phyloP scores from a whole-genome alignment of 2,797 vertebrate species.

The Picus viridis region DNA sequence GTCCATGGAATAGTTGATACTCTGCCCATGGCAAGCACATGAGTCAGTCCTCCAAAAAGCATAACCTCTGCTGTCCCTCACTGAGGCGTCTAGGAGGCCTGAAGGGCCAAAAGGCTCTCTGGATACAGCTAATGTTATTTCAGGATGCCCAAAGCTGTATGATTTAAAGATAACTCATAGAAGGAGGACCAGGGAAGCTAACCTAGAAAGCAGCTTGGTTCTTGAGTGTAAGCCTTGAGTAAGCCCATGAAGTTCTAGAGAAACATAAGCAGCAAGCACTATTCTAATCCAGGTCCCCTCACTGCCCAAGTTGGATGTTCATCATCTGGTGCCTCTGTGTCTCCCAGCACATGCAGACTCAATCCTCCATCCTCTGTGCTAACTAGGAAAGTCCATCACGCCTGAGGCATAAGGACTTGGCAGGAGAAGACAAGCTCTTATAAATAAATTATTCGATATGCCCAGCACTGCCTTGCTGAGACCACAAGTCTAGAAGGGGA shows the following conservation, averaged over 20 bases:
- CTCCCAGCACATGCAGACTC: neutral
- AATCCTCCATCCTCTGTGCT: neutral
- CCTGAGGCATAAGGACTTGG: neutral
- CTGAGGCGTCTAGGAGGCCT: neutral
- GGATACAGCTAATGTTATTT: neutral
- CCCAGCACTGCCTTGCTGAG: neutral
- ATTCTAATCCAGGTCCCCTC: neutral
- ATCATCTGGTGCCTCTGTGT: neutral
- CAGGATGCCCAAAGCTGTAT: neutral
- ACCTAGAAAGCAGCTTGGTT: neutral
- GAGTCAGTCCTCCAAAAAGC: slow-evolving; percentile 49
- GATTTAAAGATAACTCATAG: neutral
- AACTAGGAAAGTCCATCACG: neutral
- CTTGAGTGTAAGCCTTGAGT: neutral
- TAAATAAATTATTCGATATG: neutral
- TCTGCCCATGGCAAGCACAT: slow-evolving; percentile 36
- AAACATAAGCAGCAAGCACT: neutral
- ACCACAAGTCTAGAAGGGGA: neutral
- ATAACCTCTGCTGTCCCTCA: slow-evolving; percentile 45
- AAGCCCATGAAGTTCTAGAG: neutral
- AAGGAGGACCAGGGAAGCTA: neutral
- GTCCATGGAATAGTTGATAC: slow-evolving; percentile 62
- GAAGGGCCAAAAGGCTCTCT: slow-evolving; percentile 8
- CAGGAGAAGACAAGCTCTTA: neutral
- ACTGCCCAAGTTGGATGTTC: neutral